Evolutionary conservation across 2,797 vertebrate species (phyloP).

Genomic region (Phalloptychus januarius): DNA sequence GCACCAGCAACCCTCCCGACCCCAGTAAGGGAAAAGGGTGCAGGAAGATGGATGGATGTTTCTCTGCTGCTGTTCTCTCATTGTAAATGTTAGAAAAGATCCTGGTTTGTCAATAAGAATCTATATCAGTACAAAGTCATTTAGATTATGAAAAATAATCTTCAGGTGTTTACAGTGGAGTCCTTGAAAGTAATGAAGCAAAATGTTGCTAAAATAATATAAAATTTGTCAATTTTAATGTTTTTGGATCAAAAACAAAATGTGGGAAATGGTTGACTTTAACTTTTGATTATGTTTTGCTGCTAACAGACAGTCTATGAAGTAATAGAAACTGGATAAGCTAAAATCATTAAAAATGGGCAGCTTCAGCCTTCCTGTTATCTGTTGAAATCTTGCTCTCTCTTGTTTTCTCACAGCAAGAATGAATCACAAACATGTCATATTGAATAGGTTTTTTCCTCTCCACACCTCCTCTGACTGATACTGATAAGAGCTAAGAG

Average conservation of each 20-base stretch:
- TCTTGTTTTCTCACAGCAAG: neutral
- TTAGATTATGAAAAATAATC: neutral
- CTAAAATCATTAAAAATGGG: neutral
- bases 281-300: neutral
- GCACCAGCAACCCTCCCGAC: too few relatives aligned
- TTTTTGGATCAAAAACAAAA: neutral
- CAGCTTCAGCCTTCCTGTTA: neutral
- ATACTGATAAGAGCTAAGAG: neutral
- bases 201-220: neutral
- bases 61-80: too few relatives aligned
- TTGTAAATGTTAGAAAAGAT: too few relatives aligned
- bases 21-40: too few relatives aligned
- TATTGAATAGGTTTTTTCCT: neutral
- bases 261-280: neutral
- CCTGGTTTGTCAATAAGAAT: neutral
- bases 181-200: neutral
- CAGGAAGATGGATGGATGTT: too few relatives aligned
- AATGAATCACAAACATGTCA: neutral
- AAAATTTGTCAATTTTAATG: neutral
- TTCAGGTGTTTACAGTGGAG: too few relatives aligned
- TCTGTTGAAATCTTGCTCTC: neutral
- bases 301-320: neutral
- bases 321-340: neutral
- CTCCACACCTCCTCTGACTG: neutral
- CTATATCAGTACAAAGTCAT: neutral